These are phyloP conservation scores for Limosa lapponica DNA, from an alignment of 2,797 vertebrate species.

Conservation along the genomic window DNA sequence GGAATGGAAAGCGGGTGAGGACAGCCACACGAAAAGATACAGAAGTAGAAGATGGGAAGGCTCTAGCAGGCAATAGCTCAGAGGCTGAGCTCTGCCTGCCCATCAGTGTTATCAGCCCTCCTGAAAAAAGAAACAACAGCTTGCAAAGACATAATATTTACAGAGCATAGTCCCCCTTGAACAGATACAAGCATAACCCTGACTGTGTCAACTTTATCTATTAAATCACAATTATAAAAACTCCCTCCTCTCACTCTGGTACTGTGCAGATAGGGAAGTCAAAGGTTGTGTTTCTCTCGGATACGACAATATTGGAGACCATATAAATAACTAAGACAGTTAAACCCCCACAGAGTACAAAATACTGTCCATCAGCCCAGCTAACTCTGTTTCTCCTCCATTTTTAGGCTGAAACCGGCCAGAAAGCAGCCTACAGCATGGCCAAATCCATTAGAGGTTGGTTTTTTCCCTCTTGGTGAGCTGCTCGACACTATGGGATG, in stretches of 20 bases:
- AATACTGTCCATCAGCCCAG: not conserved
- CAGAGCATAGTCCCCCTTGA: not conserved
- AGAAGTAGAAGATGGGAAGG: not conserved
- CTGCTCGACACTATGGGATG: not conserved
- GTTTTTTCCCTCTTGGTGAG: not conserved
- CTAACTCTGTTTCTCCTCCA: not conserved
- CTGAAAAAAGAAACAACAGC: not conserved
- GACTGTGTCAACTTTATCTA: not conserved
- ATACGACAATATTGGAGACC: not conserved
- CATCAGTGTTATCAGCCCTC: not conserved
- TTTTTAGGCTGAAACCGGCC: not conserved
- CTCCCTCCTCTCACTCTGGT: not conserved
- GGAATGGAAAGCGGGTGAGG: not conserved
- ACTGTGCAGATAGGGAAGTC: not conserved
- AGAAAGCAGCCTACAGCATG: not conserved
- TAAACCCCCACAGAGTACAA: not conserved
- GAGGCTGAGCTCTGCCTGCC: not conserved
- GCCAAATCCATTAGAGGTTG: not conserved
- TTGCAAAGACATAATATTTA: not conserved
- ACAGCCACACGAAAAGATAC: not conserved
- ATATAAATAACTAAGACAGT: not conserved
- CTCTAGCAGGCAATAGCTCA: not conserved
- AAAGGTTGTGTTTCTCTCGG: not conserved
- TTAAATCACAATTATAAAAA: not conserved
- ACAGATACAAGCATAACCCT: not conserved